Evolutionary conservation across 2,797 vertebrate genomes (phyloP).

Genomic region (Falco naumanni): DNA sequence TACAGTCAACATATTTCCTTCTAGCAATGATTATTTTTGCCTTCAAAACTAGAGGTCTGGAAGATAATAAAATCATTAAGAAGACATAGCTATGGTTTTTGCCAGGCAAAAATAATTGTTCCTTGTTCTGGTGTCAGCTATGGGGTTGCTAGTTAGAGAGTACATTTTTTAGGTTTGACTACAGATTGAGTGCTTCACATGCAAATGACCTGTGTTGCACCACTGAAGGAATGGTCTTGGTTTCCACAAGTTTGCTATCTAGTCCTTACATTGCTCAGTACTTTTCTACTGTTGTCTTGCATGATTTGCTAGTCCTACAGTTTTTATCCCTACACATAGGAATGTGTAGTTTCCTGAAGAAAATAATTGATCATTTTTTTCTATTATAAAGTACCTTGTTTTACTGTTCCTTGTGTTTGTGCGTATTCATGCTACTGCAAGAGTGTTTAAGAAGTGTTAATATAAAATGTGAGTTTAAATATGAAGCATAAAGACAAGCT

Average conservation of each 20-base stretch:
- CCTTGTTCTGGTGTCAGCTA: neutral
- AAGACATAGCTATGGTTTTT: neutral
- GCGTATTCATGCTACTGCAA: neutral
- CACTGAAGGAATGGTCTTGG: neutral
- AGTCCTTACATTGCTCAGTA: neutral
- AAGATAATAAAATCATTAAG: neutral
- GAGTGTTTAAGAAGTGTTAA: neutral
- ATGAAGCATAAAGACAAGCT: neutral
- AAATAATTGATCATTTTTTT: neutral
- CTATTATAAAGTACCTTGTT: neutral
- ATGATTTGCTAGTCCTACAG: neutral
- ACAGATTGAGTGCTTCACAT: neutral
- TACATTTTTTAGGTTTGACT: neutral
- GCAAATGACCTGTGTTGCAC: neutral
- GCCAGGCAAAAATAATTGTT: neutral
- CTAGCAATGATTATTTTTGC: neutral
- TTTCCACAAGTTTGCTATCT: neutral
- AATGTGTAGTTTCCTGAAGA: neutral
- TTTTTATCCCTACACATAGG: neutral
- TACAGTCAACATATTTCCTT: neutral
- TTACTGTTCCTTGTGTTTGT: constrained; percentile 19
- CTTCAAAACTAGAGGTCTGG: neutral
- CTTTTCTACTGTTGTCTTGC: neutral
- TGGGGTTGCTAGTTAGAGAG: neutral
- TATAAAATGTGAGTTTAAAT: neutral